Base-by-base conservation (phyloP, 2,797 vertebrate species). In the Dromococcyx pavoninus region DNA sequence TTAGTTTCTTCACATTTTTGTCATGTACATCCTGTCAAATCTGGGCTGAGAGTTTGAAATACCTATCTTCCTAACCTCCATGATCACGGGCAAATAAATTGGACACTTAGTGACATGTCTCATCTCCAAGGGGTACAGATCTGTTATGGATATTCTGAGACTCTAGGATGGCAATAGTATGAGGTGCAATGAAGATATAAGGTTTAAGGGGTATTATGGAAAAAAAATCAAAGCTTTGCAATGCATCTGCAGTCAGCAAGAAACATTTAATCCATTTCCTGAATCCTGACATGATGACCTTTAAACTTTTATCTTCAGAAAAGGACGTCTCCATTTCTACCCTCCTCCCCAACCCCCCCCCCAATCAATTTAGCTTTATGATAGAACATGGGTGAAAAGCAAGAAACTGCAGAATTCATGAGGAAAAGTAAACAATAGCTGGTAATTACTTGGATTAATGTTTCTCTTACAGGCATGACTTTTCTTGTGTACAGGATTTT, bases 401-500 rank as follows among this genome's bases (percentile, higher is more conserved):
- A 89, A 86, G 88, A 72, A 82, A 86, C 24, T 53, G 43, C 27
- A 88, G 87, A 71, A 84, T 94, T 93, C 78, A 58, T 78, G 57
- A 94, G 50, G 39, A 79, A 74, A 94, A 87, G n/a, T 74, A 95
- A 95, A 94, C 90, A 94, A 96, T 87, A 69, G 67, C 78, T 86
- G 81, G 72, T 96, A 95, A 96, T 94, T 91, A 70, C 65, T 78
- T 93, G 92, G 74, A 95, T 95, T 95, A 94, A 94, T 72, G 56
- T 88, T 96, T 90, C 78, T 91, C 54, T 94, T 73, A 83, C 91
- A 97, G 91, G 74, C 88, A 96, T 89, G 79, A 85, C 89, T 93
- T 89, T 61, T 73, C 65, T 93, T 95, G 91, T 65, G 83, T 72
- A 78, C 64, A 69, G 86, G 84, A 75, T 89, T 94, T 93, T 90